Evolutionary conservation across 1,140 invertebrate species (phyloP).

Genomic region (Tetranychus cinnabarinus): DNA sequence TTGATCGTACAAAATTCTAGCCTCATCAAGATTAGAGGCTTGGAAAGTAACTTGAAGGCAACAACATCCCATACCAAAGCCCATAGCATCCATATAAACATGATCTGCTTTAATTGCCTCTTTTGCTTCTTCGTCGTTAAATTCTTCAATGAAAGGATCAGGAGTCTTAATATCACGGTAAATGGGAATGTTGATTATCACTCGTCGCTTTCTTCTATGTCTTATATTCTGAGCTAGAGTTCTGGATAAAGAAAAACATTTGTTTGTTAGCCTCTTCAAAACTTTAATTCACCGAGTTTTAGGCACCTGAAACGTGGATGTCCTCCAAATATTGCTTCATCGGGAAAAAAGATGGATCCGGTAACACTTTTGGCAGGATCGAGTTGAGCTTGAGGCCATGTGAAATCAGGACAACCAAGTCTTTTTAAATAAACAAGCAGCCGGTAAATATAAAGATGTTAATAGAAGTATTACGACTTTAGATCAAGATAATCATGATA

Average conservation of each 20-base stretch:
- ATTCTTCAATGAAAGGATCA: slow-evolving; percentile 45
- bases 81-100: slow-evolving; percentile 95
- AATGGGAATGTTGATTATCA: slow-evolving; percentile 84
- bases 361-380: slow-evolving; percentile 48
- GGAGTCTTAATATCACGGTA: slow-evolving; percentile 62
- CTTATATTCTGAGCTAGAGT: slow-evolving; percentile 84
- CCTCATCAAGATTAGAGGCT: slow-evolving; percentile 90
- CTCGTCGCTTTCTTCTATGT: slow-evolving; percentile 68
- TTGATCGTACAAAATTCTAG: slow-evolving; percentile 86
- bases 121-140: slow-evolving; percentile 31
- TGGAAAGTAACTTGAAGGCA: slow-evolving; percentile 90
- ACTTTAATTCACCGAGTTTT: not conserved
- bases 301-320: slow-evolving; percentile 64
- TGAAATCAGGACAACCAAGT: slow-evolving; percentile 67
- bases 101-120: slow-evolving; percentile 49
- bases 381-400: slow-evolving; percentile 44
- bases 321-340: slow-evolving; percentile 70
- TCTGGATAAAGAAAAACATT: slow-evolving; percentile 23
- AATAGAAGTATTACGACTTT: not conserved
- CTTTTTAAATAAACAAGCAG: slow-evolving; percentile 22
- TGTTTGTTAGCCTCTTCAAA: not conserved
- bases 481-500: not conserved
- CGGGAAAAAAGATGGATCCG: slow-evolving; percentile 76
- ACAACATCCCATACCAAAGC: slow-evolving; percentile 97
- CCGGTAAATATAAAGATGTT: not conserved